Base-by-base conservation (phyloP, 2,113 vertebrate species). In the Ariopsis seemanni region DNA sequence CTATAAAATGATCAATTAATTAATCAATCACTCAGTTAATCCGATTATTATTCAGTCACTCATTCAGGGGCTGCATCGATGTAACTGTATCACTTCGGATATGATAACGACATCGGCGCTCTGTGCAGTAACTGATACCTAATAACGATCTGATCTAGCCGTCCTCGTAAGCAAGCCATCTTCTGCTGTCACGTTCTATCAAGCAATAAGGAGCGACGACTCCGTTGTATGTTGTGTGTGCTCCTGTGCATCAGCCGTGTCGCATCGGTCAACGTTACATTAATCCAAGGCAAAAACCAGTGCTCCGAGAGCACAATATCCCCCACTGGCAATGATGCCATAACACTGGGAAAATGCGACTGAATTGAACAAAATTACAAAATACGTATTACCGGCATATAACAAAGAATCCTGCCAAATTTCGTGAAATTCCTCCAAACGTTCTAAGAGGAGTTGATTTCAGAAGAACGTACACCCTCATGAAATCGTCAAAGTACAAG, bases 21-120 rank as follows among this genome's bases (percentile, higher is more conserved):
- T 48, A 25, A 57, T 89, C 88, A 82, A 83, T 77, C 84, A 22
- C 57, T 25, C 25, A 7, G 18, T 82, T 82, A 82, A 72, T 58
- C 63, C 30, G 58, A 25, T 72, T 74, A 81, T 77, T 50, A 63
- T 53, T 80, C 63, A 7, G 53, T 69, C 86, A 83, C 74, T 77
- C 71, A 75, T 63, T 88, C 53, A 7, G 75, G 50, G 52, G 75
- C 15, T 79, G 18, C n/a, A 17, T 2, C 5, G 8, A 30, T 30
- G 52, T 7, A 17, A 8, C 8, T 48, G 57, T 12, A 30, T 58
- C 27, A 11, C 58, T 58, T 58, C 7, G 30, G 27, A 15, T 25
- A 48, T 14, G 57, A 34, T 22, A 7, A 48, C 2, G 8, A 48
- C 30, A 82, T 82, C 57, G 62, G 57, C 48, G 30, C 30, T 81